Conservation (phyloP, 2,888 invertebrate genomes). For the Sinelater perroti region DNA sequence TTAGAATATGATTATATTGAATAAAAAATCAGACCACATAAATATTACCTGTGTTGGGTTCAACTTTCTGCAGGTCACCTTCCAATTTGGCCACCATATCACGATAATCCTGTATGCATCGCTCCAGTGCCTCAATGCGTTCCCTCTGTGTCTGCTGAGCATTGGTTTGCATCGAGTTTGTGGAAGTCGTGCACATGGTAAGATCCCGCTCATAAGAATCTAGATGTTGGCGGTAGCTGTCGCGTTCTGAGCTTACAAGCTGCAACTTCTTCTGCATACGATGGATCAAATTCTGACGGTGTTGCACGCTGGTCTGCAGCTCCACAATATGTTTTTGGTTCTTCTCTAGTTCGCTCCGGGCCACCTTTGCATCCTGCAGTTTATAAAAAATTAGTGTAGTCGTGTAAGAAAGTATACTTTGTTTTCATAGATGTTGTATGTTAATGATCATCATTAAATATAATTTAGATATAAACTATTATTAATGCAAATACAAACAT, state of each 20-base stretch:
- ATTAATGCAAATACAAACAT: background rate
- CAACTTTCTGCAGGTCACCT: slow-evolving; percentile 63
- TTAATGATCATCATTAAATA: background rate
- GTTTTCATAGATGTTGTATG: too few species aligned
- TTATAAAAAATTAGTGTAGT: too few species aligned
- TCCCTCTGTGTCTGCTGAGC: slow-evolving; percentile 64
- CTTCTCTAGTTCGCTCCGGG: slow-evolving; percentile 69
- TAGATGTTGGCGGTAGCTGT: slow-evolving; percentile 78
- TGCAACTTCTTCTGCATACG: slow-evolving; percentile 77
- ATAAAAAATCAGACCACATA: slow-evolving; percentile 14
- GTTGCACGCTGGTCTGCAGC: slow-evolving; percentile 69
- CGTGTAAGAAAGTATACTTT: too few species aligned
- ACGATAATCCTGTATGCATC: slow-evolving; percentile 75
- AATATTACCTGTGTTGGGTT: slow-evolving; percentile 48
- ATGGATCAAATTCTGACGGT: slow-evolving; percentile 73
- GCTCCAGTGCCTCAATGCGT: slow-evolving; percentile 77
- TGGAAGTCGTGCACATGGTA: slow-evolving; percentile 61
- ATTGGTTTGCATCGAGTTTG: slow-evolving; percentile 49
- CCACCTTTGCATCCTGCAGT: slow-evolving; percentile 65
- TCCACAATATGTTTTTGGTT: slow-evolving; percentile 70
- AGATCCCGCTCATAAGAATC: slow-evolving; percentile 86
- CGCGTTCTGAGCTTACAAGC: slow-evolving; percentile 75
- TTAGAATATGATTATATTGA: slow-evolving; percentile 8
- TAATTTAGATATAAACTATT: background rate
- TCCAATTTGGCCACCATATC: slow-evolving; percentile 75